phyloP scores from a whole-genome alignment of 64 coral and sea anemone genomes.

The Stichodactyla mertensii region DNA sequence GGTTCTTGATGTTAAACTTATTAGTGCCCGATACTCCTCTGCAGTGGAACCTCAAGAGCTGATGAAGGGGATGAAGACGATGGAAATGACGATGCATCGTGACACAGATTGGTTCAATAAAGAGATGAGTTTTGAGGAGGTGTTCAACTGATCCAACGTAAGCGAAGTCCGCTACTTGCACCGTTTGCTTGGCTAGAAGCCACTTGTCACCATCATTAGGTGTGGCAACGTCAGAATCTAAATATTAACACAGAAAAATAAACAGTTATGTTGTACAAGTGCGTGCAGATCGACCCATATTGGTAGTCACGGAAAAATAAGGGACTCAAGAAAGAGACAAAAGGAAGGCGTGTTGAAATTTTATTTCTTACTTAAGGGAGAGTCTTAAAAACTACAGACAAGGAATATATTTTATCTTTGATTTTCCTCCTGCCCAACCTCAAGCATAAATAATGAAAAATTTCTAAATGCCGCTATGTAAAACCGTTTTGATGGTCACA shows the following conservation, averaged over 20 bases:
- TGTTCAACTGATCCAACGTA: constrained; percentile 33
- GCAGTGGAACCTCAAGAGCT: constrained; percentile 34
- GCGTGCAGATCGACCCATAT: no score
- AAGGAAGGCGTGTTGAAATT: no score
- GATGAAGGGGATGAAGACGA: constrained; percentile 30
- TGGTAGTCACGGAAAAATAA: no score
- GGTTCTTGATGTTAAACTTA: constrained; percentile 12
- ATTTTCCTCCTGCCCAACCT: no score
- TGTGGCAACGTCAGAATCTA: constrained; percentile 46
- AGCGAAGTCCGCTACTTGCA: constrained; percentile 43
- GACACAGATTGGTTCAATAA: constrained; percentile 47
- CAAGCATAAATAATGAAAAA: no score
- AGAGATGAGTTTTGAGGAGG: constrained; percentile 37
- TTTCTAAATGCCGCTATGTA: no score
- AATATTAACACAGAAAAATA: neutral
- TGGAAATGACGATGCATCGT: constrained; percentile 28
- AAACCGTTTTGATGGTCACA: no score
- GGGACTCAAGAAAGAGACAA: no score
- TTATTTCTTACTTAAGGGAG: no score
- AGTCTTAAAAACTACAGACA: no score
- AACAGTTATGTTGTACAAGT: no score
- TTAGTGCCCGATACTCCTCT: constrained; percentile 42
- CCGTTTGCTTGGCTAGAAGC: constrained; percentile 35
- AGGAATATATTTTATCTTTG: no score
- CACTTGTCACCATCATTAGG: constrained; percentile 35